Base-by-base conservation (phyloP, 2,113 vertebrate species). In the Electrona antarctica region DNA sequence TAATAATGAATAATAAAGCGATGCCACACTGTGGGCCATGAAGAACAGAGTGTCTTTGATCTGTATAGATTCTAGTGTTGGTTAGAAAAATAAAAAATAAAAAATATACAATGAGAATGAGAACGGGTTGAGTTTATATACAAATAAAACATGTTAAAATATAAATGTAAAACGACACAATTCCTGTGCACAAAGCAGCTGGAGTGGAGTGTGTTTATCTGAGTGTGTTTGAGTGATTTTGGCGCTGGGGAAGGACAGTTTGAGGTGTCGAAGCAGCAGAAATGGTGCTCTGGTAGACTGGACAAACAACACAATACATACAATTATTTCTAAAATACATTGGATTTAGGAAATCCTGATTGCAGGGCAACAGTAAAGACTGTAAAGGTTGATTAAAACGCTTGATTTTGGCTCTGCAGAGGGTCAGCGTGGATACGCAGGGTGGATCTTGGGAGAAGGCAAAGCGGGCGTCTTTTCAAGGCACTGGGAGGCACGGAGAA, bases 181-280 rank as follows among this genome's bases (percentile, higher is more conserved):
- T 41, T 9, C 60, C 14, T 15, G 60, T 62, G 28, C 41, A 8
- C 60, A 74, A 59, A 72, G 77, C 12, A 60, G 66, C 0, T 57
- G 29, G n/a, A 52, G 28, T 64, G 54, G 21, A 21, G 21, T 21
- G 21, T 59, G 55, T 76, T 51, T 73, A 48, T 78, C 64, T 71
- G 50, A 66, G 50, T 28, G 33, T 59, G 55, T 76, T 51, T 71
- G 50, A 66, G 50, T 28, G 33, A 57, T 11, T 1, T 41, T 45
- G 8, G 51, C 56, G 33, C 41, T 71, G 15, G 57, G 11, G 15
- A 60, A n/a, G 4, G 66, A 51, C 62, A 8, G 60, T 57, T 65
- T n/a, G 52, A 61, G 60, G 67, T 76, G 70, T 74, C n/a, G 28
- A 82, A 85, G 84, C 79, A 87, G 77, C 86, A 84, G 69, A 69